Evolutionary conservation across 2,113 vertebrate species (phyloP), one percentile per base, ranked within the genome.

Genomic region (Ondatra zibethicus): DNA sequence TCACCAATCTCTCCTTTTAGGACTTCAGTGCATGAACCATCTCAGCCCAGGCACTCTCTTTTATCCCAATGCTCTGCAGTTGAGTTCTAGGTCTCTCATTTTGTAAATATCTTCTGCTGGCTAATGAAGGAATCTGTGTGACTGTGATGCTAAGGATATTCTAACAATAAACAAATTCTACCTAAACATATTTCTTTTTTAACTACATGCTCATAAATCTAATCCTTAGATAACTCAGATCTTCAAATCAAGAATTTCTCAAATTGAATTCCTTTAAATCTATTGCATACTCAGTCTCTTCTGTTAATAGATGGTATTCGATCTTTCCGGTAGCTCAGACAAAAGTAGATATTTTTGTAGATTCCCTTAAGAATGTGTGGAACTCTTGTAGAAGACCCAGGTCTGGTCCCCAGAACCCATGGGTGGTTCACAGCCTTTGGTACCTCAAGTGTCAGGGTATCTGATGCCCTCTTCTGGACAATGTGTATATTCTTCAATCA

Each of bases 201-300:
- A 70, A 63, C 14, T 27, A 45, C 2, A n/a, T 14, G 16, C 2
- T 88, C 17, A 50, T 63, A 47, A 66, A 68, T 5, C 25, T 5
- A 68, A 19, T 13, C 8, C 63, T 78, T n/a, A 47, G 7, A 19
- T 42, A 58, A 25, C 36, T 81, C 78, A 55, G 39, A 11, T 63
- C 55, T 27, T 55, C 72, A 95, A 39, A 91, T 52, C 52, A 36
- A 85, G 36, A 58, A 94, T 92, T 10, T 92, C 25, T 23, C 29
- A 96, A 76, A 82, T 3, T 58, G 36, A 92, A 92, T 50, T 91
- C 63, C 33, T 91, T 42, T 33, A 91, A 78, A 42, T 88, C 16
- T 7, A 63, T 5, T 6, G 1, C 21, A 65, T 52, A 63, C 55
- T 47, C 31, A 45, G 6, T 36, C 17, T 84, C 7, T 77, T 13